Evolutionary conservation across 1,140 invertebrate species (phyloP).

Genomic region (Cotesia glomerata): DNA sequence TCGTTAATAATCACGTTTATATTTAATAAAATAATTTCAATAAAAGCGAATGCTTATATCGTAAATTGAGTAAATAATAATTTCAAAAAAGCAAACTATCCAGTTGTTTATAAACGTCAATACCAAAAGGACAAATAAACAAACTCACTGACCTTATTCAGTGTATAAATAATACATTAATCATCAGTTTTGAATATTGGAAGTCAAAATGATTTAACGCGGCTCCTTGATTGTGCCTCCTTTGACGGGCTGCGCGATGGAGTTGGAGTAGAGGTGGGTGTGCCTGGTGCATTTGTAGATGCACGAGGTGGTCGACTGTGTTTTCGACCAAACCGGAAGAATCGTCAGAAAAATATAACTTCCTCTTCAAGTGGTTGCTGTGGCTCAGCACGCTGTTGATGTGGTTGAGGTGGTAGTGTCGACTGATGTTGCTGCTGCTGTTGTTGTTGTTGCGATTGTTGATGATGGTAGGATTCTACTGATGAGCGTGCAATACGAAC

Average conservation of each 20-base stretch:
- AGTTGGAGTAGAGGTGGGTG: slow-evolving; percentile 43
- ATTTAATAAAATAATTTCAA: no score
- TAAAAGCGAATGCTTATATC: no score
- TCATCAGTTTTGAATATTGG: slow-evolving; percentile 32
- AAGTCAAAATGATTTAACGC: slow-evolving; percentile 61
- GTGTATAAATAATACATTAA: not conserved
- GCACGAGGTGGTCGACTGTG: slow-evolving; percentile 45
- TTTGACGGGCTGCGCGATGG: slow-evolving; percentile 46
- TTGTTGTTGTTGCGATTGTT: slow-evolving; percentile 35
- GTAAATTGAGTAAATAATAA: no score
- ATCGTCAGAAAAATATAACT: slow-evolving; percentile 65
- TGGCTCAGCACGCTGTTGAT: slow-evolving; percentile 39
- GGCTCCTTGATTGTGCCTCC: slow-evolving; percentile 48
- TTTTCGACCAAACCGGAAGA: slow-evolving; percentile 60
- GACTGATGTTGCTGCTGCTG: slow-evolving; percentile 38
- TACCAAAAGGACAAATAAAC: not conserved
- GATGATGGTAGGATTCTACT: slow-evolving; percentile 35
- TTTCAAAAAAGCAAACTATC: no score
- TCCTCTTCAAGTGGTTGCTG: slow-evolving; percentile 58
- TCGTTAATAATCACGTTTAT: no score
- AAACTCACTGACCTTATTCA: not conserved
- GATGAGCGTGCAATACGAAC: slow-evolving; percentile 47
- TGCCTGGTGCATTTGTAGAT: slow-evolving; percentile 24
- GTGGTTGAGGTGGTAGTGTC: slow-evolving; percentile 37
- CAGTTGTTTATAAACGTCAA: no score